Base-by-base conservation (phyloP, 2,888 invertebrate genomes). In the Xanthia icteritia region DNA sequence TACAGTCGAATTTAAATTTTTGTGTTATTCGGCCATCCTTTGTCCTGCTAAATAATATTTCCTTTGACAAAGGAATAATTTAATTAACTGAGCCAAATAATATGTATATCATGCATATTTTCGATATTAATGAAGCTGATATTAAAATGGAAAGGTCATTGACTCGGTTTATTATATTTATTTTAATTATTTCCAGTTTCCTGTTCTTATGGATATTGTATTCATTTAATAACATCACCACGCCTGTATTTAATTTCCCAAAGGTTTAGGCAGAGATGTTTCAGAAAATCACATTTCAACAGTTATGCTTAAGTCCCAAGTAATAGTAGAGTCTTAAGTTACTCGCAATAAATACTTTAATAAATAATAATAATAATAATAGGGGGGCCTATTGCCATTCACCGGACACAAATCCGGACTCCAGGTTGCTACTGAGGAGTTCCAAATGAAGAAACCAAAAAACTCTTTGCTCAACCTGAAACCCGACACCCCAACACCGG, bases 1-100 rank as follows among this genome's bases (percentile, higher is more conserved):
- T 27, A 42, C 63, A 27, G 31, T 8, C 8, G 67, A 36, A 51
- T 68, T 67, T 61, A 72, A 23, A 36, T 45, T 60, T 75, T 54
- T 58, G 11, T 68, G 36, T 66, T 27, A 54, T 58, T 31, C 15
- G 42, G 20, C 15, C 51, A 68, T 68, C 23, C 63, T 76, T 64
- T 68, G 58, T 68, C 64, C 58, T 17, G 68, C 27, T 54, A 23
- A 60, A 39, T 51, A 64, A 27, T 54, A 65, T 73, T 75, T 68
- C 42, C 68, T 64, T 76, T 76, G 76, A 60, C 65, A 45, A 60
- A 45, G 11, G 2, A 31, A 31, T 74, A 6, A 73, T 11, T 48
- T 36, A 56, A 60, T 64, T 66, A 61, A 79, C 75, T 23, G 48
- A 64, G 23, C 31, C 63, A 58, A 75, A 64, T 64, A 51, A 75